Base-by-base conservation (phyloP, 2,113 vertebrate species). In the Speoplatyrhinus poulsoni region DNA sequence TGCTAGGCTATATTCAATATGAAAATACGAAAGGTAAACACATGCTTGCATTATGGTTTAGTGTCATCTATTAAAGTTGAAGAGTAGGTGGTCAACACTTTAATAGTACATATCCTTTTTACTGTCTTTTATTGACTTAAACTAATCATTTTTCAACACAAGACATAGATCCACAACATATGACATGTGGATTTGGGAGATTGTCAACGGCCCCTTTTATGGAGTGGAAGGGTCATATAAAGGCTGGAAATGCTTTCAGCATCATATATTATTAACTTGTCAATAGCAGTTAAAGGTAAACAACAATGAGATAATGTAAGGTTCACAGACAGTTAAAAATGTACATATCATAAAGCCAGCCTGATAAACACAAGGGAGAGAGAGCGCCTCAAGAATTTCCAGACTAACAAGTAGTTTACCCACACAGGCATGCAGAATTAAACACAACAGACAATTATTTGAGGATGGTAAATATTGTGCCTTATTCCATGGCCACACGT, bases 221-320 rank as follows among this genome's bases (percentile, higher is more conserved):
- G 78, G 70, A 78, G 76, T 53, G 47, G 26, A 26, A 26, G 26
- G 26, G 47, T 83, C 65, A 58, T 82, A 70, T 49, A 60, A 60
- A 76, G 60, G 59, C 79, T 82, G 70, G 60, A 82, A 84, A 87
- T 77, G 50, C 71, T 48, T 73, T 72, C 47, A 53, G 67, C 26
- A 74, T 79, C 77, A 54, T 73, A 77, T 76, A 26, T 26, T 26
- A 26, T 26, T 73, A 85, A 78, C 62, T 46, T 79, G 73, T 86
- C 85, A 78, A 70, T 17, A 63, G 17, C 67, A 73, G 58, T 56
- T 49, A 33, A 56, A 26, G 74, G 73, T 70, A 76, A 71, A 73
- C 60, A 79, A 13, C 75, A 26, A 59, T 59, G 77, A 81, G 60
- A 79, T 70, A 61, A 16, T 49, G 19, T 33, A 11, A 79, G 70